Evolutionary conservation across 2,797 vertebrate species (phyloP), one percentile per base, ranked within the genome.

Genomic region (Tenualosa thibaudeaui): DNA sequence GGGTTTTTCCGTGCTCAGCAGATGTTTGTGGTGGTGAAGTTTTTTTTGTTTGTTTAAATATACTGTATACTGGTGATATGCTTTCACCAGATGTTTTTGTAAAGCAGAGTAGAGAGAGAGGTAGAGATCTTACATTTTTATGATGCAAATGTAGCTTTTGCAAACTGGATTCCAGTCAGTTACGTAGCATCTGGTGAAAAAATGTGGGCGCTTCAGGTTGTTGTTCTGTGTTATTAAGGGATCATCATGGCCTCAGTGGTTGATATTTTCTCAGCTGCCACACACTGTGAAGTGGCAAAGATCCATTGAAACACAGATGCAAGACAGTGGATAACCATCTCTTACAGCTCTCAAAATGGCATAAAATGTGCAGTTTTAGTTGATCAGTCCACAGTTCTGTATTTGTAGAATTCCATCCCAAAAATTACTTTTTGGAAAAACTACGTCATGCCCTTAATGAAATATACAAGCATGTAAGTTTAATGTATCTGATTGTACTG

Each of bases 1-100:
- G 37, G 37, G 17, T 5, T 71, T 71, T 71, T 3, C 13, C 26
- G 37, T 15, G 13, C 31, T 37, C 24, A 71, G 65, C 31, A 71
- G 65, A 71, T 71, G 65, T 71, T 71, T 71, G 31, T 71, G 65
- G 65, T 71, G 65, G 12, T 15, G 31, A 71, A 71, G 65, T 37
- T 12, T 10, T 46, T 31, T 31, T 31, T n/a, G n/a, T n/a, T n/a
- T n/a, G n/a, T 75, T 40, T 17, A 75, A 0, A 75, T 43, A 75
- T 37, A 6, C 31, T 15, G 68, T 40, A 19, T 31, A 31, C 31
- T 37, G 62, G 24, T 65, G 24, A 65, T 40, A 26, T 24, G 12
- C 2, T 75, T 31, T 43, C 68, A 43, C 68, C 17, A 58, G 56
- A 22, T 19, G 13, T 15, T 40, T 17, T 75, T 40, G 31, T 75